Conservation (phyloP, 2,888 invertebrate genomes). For the Archaeoteleia sp. region DNA sequence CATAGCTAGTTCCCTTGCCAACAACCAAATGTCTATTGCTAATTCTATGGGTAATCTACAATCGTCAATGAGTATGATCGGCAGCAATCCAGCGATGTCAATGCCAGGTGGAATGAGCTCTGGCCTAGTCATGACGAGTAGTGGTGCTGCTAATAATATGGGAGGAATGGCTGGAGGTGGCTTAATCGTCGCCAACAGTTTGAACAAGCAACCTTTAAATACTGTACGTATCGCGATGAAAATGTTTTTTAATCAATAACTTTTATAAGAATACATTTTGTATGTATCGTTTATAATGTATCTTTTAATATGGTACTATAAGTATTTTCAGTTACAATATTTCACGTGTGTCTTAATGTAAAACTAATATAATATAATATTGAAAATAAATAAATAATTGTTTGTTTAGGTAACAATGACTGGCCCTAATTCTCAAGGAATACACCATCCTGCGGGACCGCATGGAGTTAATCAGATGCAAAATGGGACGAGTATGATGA, state of each 20-base stretch:
- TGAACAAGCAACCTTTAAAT: slow-evolving; percentile 82
- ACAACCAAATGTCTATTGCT: slow-evolving; percentile 74
- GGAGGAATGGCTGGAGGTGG: slow-evolving; percentile 84
- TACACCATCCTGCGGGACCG: slow-evolving; percentile 70
- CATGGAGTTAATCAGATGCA: slow-evolving; percentile 78
- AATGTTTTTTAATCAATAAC: too few species aligned
- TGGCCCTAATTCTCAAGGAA: slow-evolving; percentile 75
- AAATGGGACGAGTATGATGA: slow-evolving; percentile 84
- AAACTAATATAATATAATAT: too few species aligned
- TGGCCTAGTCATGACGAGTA: slow-evolving; percentile 89
- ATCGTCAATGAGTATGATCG: slow-evolving; percentile 80
- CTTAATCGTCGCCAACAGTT: slow-evolving; percentile 83
- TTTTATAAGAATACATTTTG: not conserved
- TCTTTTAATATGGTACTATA: too few species aligned
- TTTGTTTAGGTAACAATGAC: slow-evolving; percentile 78
- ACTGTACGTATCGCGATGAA: slow-evolving; percentile 57
- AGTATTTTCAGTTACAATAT: too few species aligned
- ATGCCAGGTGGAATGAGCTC: slow-evolving; percentile 73
- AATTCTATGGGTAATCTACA: slow-evolving; percentile 76
- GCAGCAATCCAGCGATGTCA: slow-evolving; percentile 71
- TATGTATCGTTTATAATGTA: not conserved
- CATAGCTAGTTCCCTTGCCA: slow-evolving; percentile 76
- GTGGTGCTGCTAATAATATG: slow-evolving; percentile 77
- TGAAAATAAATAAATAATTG: too few species aligned
- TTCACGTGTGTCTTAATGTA: too few species aligned